Conservation (phyloP, 2,888 invertebrate species). For the Nephrotoma appendiculata region DNA sequence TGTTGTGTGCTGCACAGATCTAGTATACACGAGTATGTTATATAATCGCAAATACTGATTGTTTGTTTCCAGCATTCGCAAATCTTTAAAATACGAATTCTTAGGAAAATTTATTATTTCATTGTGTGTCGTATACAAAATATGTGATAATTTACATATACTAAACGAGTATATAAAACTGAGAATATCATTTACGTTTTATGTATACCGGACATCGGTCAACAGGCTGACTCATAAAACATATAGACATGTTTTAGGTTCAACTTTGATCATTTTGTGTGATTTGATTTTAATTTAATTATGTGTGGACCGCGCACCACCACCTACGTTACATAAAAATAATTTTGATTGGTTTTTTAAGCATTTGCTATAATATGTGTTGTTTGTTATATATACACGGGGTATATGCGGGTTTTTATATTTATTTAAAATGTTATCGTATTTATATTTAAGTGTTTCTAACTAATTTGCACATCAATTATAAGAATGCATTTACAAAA, state of each 20-base stretch:
- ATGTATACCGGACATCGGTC: too few relatives aligned
- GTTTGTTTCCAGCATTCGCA: background rate
- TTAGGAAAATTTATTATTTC: background rate
- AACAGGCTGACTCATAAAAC: too few relatives aligned
- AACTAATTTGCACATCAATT: background rate
- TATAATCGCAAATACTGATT: background rate
- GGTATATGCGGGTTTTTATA: background rate
- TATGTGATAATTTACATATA: background rate
- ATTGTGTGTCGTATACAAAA: background rate
- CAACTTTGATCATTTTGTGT: background rate
- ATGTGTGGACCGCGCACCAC: background rate
- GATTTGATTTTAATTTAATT: background rate
- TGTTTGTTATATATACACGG: background rate
- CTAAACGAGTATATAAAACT: too few relatives aligned
- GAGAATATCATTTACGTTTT: too few relatives aligned
- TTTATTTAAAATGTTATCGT: background rate
- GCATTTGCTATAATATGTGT: background rate
- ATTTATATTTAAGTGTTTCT: background rate
- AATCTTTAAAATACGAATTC: background rate
- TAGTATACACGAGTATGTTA: background rate
- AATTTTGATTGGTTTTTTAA: background rate
- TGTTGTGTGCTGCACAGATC: background rate
- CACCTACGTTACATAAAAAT: background rate
- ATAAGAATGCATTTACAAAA: background rate
- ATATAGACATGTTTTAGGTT: background rate